Base-by-base conservation (phyloP, 2,888 invertebrate species). In the Lathronympha strigana region DNA sequence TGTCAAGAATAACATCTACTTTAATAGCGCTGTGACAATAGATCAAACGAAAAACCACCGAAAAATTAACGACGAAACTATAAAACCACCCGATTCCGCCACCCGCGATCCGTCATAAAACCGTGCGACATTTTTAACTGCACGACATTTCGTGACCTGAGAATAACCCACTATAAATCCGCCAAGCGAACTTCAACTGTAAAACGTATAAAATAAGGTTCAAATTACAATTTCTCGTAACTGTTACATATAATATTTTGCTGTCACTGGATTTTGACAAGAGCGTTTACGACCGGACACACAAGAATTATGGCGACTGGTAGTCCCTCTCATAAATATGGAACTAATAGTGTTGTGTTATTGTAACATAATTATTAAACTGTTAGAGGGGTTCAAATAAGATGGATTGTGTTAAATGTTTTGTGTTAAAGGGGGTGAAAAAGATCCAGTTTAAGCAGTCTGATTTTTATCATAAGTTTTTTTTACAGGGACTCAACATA, bases 311-410 rank as follows among this genome's bases (percentile, higher is more conserved):
- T 71, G 69, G 66, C 58, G 63, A 70, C 63, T 63, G 70, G 67
- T 71, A 67, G 68, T 70, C 72, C 71, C 73, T 73, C 70, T 72
- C 72, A 71, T 79, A 78, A 79, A 78, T 78, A 76, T 74, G 69
- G 67, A 66, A 55, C 40, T 64, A 70, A 69, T 72, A 68, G 69
- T 58, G 40, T 71, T 68, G 47, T 47, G 19, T 40, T 38, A 43
- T 45, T 47, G 67, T 67, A 66, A 68, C 67, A 57, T 67, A 68
- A 69, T 71, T 64, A 71, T 67, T 45, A 66, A 61, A 49, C 58
- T 57, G 68, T 67, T 66, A 45, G 50, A 60, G 43, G 58, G 50
- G 49, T 38, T 66, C 66, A 70, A 33, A 9, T 33, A 66, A 63
- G 61, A 61, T 54, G 40, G 49, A 28, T 62, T 36, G 13, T 23